A percentile compares a stretch with the other conserved stretches of the same genome.
phyloP scores from a whole-genome alignment of 2,797 vertebrate genomes.

The Myotis myotis region DNA sequence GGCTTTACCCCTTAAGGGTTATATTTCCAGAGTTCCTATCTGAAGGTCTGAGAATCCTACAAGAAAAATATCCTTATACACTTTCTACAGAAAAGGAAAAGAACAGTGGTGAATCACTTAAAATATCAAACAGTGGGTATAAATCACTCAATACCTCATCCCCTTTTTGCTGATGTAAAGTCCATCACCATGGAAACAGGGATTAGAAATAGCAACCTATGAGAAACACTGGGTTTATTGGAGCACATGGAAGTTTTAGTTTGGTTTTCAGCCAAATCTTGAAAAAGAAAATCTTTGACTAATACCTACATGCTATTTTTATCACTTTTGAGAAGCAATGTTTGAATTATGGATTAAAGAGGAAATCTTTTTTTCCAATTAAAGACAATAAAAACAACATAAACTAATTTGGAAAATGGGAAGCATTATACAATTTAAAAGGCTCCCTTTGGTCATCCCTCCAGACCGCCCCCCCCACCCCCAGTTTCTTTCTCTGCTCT shows the following conservation, averaged over 20 bases:
- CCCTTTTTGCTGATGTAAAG: conserved; percentile 76
- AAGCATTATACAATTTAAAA: conserved; percentile 11
- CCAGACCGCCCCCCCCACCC: no score
- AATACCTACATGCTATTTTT: conserved; percentile 77
- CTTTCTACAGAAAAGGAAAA: conserved; percentile 73
- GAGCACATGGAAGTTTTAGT: conserved; percentile 69
- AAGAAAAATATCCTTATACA: conserved; percentile 54
- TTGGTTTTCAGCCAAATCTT: conserved; percentile 74
- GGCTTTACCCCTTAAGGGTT: neutral
- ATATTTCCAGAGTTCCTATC: conserved; percentile 22
- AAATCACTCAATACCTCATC: conserved; percentile 77
- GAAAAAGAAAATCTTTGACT: conserved; percentile 74
- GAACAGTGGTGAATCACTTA: conserved; percentile 66
- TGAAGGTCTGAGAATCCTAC: conserved; percentile 31
- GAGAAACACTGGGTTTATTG: conserved; percentile 74
- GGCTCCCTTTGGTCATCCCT: neutral
- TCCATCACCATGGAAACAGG: conserved; percentile 73
- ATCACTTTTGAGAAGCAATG: conserved; percentile 61
- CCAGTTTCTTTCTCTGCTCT: neutral
- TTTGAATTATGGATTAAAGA: conserved; percentile 65
- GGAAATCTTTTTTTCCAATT: conserved; percentile 61
- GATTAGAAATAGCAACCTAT: conserved; percentile 77
- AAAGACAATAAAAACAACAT: conserved; percentile 45
- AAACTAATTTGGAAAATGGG: neutral
- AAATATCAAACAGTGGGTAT: conserved; percentile 74